phyloP scores from a whole-genome alignment of 2,113 vertebrate genomes.

The Edolisoma coerulescens region DNA sequence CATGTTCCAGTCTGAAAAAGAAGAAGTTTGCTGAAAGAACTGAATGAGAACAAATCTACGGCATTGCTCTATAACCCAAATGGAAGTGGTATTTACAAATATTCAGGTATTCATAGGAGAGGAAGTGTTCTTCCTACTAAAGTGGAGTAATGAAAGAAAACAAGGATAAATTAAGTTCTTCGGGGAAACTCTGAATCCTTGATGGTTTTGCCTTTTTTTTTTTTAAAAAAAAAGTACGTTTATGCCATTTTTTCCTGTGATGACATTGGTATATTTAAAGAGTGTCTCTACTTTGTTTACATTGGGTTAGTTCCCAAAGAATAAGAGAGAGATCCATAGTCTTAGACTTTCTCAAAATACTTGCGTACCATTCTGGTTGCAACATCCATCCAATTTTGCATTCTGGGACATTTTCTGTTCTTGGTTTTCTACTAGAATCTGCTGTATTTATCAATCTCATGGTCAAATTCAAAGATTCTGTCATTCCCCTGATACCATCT shows the following conservation, averaged over 20 bases:
- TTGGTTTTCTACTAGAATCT: neutral
- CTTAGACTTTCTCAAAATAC: neutral
- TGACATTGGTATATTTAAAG: neutral
- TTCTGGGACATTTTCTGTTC: neutral
- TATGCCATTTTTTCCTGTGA: neutral
- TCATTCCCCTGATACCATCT: neutral
- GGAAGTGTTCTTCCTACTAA: neutral
- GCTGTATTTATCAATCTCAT: neutral
- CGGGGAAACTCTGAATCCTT: neutral
- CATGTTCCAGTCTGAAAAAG: neutral
- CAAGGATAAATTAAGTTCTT: neutral
- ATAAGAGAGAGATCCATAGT: neutral
- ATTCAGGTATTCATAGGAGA: neutral
- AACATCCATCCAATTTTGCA: neutral
- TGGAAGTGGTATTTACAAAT: neutral
- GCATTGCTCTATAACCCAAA: neutral
- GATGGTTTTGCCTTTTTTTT: neutral
- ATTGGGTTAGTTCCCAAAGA: neutral
- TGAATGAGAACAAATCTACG: neutral
- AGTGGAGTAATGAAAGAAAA: neutral
- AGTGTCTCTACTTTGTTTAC: neutral
- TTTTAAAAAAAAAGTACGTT: neutral
- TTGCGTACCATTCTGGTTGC: neutral
- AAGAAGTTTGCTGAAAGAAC: neutral
- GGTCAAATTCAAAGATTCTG: neutral